Conservation (phyloP, 2,113 vertebrate species). For the Chionodraco myersi region DNA sequence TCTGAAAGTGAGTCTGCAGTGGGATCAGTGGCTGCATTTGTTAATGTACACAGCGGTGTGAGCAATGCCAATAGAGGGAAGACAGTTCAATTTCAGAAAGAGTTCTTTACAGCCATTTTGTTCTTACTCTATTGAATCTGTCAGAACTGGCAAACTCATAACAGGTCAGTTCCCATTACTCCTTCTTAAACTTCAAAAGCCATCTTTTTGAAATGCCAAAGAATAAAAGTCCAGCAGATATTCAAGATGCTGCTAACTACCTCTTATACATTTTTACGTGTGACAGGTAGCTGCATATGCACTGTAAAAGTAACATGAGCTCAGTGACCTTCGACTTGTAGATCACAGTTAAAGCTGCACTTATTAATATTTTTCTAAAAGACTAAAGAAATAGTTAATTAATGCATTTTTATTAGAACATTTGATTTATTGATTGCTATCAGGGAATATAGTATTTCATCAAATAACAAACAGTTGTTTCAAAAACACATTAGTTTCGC, state of each 20-base stretch:
- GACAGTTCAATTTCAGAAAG: not conserved
- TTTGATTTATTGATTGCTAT: too few species aligned
- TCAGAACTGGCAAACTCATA: not conserved
- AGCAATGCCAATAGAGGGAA: not conserved
- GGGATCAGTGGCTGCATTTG: not conserved
- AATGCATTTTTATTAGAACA: not conserved
- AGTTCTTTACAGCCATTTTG: not conserved
- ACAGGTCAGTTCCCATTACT: not conserved
- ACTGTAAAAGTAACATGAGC: not conserved
- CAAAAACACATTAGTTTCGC: too few species aligned
- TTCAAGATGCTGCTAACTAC: not conserved
- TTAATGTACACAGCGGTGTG: constrained; percentile 4
- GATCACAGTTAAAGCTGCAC: not conserved
- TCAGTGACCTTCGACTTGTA: not conserved
- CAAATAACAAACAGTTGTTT: too few species aligned
- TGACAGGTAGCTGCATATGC: not conserved
- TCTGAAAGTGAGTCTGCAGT: constrained; percentile 23
- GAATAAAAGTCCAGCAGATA: not conserved
- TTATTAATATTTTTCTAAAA: not conserved
- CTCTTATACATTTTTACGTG: not conserved
- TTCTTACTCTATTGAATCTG: not conserved
- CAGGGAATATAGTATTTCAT: too few species aligned
- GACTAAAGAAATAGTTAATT: too few species aligned
- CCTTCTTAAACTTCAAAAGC: not conserved
- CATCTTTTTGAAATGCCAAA: too few species aligned